phyloP scores from a whole-genome alignment of 2,888 invertebrate species.

The Agrotis exclamationis region DNA sequence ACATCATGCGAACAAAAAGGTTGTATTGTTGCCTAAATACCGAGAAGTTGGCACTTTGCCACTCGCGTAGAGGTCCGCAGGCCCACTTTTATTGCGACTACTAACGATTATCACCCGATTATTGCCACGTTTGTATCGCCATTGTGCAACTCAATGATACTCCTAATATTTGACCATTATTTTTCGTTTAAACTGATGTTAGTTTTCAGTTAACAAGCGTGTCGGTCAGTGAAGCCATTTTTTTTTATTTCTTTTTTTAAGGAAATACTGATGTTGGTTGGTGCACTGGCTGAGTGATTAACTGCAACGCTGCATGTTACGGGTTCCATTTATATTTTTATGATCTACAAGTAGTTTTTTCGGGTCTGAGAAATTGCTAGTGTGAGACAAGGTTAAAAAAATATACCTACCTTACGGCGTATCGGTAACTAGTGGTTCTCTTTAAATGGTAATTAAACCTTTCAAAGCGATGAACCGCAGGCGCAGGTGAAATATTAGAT shows the following conservation, averaged over 20 bases:
- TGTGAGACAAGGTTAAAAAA: no score
- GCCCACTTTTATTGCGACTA: constrained; percentile 47
- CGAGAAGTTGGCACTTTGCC: constrained; percentile 60
- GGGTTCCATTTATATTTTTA: no score
- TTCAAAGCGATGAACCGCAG: constrained; percentile 18
- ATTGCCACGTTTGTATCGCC: constrained; percentile 32
- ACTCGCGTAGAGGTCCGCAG: constrained; percentile 2
- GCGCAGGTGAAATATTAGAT: constrained; percentile 68
- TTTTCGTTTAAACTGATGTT: constrained; percentile 8
- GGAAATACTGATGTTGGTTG: no score
- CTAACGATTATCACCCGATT: constrained; percentile 46
- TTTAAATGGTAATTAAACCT: background rate
- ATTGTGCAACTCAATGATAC: constrained; percentile 20
- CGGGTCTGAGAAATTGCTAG: no score
- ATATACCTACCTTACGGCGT: background rate
- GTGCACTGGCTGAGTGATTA: no score
- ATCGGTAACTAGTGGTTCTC: background rate
- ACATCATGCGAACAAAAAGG: constrained; percentile 72
- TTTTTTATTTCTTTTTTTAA: no score
- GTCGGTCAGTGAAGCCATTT: background rate
- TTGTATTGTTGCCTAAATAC: constrained; percentile 75
- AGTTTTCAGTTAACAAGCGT: constrained; percentile 14
- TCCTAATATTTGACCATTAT: constrained; percentile 23
- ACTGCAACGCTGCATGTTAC: no score
- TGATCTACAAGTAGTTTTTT: no score